Evolutionary conservation across 2,888 invertebrate genomes (phyloP).

Genomic region (Sturmia bella): DNA sequence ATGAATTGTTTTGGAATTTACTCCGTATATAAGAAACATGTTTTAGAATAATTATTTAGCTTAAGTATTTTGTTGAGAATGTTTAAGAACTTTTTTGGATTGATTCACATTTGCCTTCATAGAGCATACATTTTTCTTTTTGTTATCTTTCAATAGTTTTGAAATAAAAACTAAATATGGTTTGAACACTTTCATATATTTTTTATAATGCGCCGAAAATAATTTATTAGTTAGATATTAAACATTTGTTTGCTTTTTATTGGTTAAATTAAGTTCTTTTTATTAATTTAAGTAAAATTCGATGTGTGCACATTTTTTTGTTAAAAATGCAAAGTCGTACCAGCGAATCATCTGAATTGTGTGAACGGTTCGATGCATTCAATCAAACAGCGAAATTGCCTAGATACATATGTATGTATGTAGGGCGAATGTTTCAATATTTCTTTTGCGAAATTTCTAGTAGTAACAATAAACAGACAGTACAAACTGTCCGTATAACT

Average conservation of each 20-base stretch:
- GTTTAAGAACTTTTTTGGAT: slow-evolving; percentile 43
- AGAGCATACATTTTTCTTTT: slow-evolving; percentile 42
- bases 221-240: not conserved
- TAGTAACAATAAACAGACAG: too few relatives aligned
- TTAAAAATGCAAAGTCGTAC: too few relatives aligned
- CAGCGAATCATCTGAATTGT: too few relatives aligned
- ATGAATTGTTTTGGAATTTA: not conserved
- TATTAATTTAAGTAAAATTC: too few relatives aligned
- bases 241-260: slow-evolving; percentile 5
- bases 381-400: too few relatives aligned
- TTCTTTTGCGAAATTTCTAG: too few relatives aligned
- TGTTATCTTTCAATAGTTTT: slow-evolving; percentile 32
- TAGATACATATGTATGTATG: too few relatives aligned
- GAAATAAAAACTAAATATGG: slow-evolving; percentile 6
- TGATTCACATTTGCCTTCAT: slow-evolving; percentile 34
- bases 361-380: too few relatives aligned
- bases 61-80: slow-evolving; percentile 33
- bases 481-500: too few relatives aligned
- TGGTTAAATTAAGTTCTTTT: not conserved
- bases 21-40: slow-evolving; percentile 44
- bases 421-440: too few relatives aligned
- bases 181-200: not conserved
- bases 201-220: not conserved
- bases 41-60: slow-evolving; percentile 23
- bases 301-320: too few relatives aligned